Base-by-base conservation (phyloP, 1,140 invertebrate species). In the Drosophila melanica region DNA sequence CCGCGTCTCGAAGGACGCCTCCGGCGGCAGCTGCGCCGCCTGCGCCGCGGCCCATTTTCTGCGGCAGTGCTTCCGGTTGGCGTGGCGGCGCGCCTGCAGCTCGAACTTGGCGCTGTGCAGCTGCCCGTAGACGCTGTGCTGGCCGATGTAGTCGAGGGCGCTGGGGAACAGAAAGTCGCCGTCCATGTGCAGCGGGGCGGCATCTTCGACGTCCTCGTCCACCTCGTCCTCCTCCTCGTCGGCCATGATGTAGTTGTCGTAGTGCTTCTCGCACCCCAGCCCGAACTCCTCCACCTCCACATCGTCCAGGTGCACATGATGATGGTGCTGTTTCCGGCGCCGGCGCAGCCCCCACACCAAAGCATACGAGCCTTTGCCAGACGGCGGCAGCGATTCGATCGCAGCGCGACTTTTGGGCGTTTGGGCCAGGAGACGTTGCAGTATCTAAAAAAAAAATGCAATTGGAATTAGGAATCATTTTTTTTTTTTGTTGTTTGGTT, bases 371-470 rank as follows among this genome's bases (percentile, higher is more conserved):
- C 20, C 4, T 23, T 23, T 23, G 76, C 3, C 59, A 41, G 62
- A 53, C 39, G 69, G 66, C 37, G 71, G 39, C 55, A 70, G 54
- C 27, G 63, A 16, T 7, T 68, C 58, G 9, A 75, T 41, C 14
- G 67, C 54, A n/a, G 58, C 53, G 42, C 79, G 81, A 48, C 59
- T 84, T 44, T 90, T 91, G 39, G 87, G 90, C 59, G 80, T 69
- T 85, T 90, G 85, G 58, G 90, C 90, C 74, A 92, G 54, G 47
- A 92, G 79, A 72, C 89, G 85, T 79, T 91, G 86, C 51, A 92
- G 81, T 55, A 90, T 90, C 90, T 92, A n/a, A 7, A 69, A n/a
- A 7, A 69, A 20, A 20, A 23, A 23, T 23, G 20, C 20, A 23
- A 23, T 23, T 23, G 20, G 20, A 3, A 20, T 20, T 20, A 20